Evolutionary conservation across 1,140 invertebrate species (phyloP), one percentile per base, ranked within the genome.

Genomic region (Bathynomus jamesi): DNA sequence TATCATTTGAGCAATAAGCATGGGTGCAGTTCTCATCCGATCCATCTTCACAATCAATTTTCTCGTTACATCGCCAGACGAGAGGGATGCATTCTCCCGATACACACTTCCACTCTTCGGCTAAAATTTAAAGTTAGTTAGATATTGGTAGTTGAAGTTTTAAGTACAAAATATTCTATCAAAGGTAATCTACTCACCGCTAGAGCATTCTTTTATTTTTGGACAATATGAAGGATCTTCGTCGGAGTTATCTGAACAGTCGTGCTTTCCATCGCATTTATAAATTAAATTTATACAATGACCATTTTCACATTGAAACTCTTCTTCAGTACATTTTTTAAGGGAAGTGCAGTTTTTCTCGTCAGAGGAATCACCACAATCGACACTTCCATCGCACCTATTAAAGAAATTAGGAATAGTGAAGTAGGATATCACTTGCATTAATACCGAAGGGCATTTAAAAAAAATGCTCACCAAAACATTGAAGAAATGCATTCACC

Each of bases 231-330:
- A 74, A 68, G 63, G 31, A 11, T 28, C 10, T 40, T 74, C 72
- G 25, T 74, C 72, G 10, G 68, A 70, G 60, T 60, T 17, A 29
- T 74, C 72, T 40, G 31, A 30, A 61, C 72, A 74, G 25, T 74
- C 72, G 5, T 10, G 11, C 30, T 31, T 25, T 13, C 71, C 70
- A 21, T 75, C 76, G 46, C 72, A 74, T 60, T 66, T 63, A 27
- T 29, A 63, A 40, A 72, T 60, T 3, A 53, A 30, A 7, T 27
- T 27, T 24, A 74, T 68, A 31, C 72, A 74, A 8, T 29, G 61
- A 2, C 40, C 61, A 21, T 65, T 40, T 32, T 64, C 21, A n/a
- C 69, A 70, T 30, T 60, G 28, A 64, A 70, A 65, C 46, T 70
- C 61, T 0, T 65, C 62, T 7, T 8, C 40, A 2, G 40, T 17